Evolutionary conservation across 2,888 invertebrate species (phyloP), one percentile per base, ranked within the genome.

Genomic region (Papilio gigon): DNA sequence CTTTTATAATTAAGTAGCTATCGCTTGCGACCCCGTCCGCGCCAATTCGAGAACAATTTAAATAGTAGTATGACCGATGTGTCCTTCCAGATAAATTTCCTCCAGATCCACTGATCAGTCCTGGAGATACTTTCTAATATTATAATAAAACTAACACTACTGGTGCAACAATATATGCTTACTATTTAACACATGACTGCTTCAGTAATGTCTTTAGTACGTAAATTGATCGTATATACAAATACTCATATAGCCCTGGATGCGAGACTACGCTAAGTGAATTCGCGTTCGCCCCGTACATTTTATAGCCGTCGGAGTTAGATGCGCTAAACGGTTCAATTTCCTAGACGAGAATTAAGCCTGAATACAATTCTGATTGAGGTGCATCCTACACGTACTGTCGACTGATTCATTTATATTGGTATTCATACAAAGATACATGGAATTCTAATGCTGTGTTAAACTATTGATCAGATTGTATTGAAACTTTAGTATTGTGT

Each of bases 311-410:
- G n/a, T 47, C 11, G n/a, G 37, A 60, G 66, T 60, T 66, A 56
- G 30, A 65, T 65, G 58, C 25, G 53, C 47, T 20, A 42, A 56
- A 53, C 61, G 65, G 42, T 66, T 11, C 61, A 70, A 66, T 70
- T 70, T 70, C 65, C 62, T 53, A 27, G 12, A 47, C 17, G 65
- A 40, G 47, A 68, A 58, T 50, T 61, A 53, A 58, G 20, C 65
- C 62, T 56, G 61, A 62, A 65, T 60, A 44, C 61, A 17, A 17
- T 62, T 61, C 60, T 64, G 59, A 59, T 60, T 17, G 59, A 58
- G 12, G n/a, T 17, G 20, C 60, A 27, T 25, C n/a, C 22, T 40
- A 35, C 35, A 40, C 22, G 4, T 44, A 20, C 50, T 50, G 56
- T 33, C 40, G 60, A 47, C n/a, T 20, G 33, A 47, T 50, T 37